A percentile compares a stretch with the other conserved stretches of the same genome.
Conservation (phyloP, 2,888 invertebrate genomes). For the Rotaria magnacalcarata region DNA sequence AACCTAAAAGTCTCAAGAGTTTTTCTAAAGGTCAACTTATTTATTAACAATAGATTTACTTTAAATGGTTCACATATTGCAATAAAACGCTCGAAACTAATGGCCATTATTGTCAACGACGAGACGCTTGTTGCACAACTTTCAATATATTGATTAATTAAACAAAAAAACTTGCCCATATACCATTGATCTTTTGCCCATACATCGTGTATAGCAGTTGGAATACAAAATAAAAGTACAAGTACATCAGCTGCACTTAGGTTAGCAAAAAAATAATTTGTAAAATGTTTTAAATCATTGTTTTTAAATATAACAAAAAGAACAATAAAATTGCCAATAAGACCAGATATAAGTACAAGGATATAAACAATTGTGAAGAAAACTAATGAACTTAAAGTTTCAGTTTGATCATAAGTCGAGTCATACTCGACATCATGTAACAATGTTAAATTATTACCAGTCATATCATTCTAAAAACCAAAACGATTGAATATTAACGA, state of each 20-base stretch:
- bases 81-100: constrained; percentile 32
- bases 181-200: constrained; percentile 36
- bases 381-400: constrained; percentile 25
- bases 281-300: constrained; percentile 35
- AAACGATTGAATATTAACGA: too few species aligned
- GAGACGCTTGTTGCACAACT: constrained; percentile 8
- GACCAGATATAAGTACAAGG: constrained; percentile 6
- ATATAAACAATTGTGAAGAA: constrained; percentile 20
- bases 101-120: constrained; percentile 10
- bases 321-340: constrained; percentile 19
- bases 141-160: constrained; percentile 31
- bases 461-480: not conserved
- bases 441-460: not conserved
- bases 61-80: constrained; percentile 36
- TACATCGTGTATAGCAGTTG: constrained; percentile 24
- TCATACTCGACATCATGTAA: not conserved
- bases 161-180: constrained; percentile 32
- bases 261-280: constrained; percentile 37
- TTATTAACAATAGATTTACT: not conserved
- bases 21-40: too few species aligned
- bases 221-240: constrained; percentile 27
- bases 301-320: constrained; percentile 35
- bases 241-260: constrained; percentile 23
- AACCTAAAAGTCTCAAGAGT: not conserved
- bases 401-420: not conserved